Conservation (phyloP, 1,140 invertebrate species). For the Hylyphantes graminicola region DNA sequence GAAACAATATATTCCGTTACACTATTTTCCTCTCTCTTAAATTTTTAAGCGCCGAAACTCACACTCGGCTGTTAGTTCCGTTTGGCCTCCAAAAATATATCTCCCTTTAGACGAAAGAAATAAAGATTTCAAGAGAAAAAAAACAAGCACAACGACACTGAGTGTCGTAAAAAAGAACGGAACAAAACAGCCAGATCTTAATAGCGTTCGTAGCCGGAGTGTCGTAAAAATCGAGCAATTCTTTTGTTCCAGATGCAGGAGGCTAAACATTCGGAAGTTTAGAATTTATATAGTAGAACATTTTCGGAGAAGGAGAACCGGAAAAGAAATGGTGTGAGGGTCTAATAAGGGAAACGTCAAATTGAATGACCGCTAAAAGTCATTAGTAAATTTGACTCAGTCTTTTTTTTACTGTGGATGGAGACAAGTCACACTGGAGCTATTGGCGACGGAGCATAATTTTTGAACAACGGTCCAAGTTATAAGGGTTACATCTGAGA, state of each 20-base stretch:
- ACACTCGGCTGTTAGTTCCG: slow-evolving; percentile 29
- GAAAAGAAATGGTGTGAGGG: too few species aligned
- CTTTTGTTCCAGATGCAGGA: slow-evolving; percentile 41
- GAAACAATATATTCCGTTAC: background rate
- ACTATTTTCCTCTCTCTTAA: slow-evolving; percentile 15
- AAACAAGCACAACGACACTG: slow-evolving; percentile 17
- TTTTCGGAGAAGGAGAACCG: too few species aligned
- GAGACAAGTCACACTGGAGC: too few species aligned
- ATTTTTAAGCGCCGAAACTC: slow-evolving; percentile 22
- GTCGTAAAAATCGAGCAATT: slow-evolving; percentile 43
- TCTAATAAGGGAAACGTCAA: too few species aligned
- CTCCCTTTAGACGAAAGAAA: background rate
- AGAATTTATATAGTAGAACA: slow-evolving; percentile 15
- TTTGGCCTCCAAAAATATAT: slow-evolving; percentile 41
- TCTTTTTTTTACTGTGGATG: too few species aligned
- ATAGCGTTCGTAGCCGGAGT: slow-evolving; percentile 12
- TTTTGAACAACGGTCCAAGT: too few species aligned
- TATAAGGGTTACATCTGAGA: too few species aligned
- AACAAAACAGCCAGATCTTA: slow-evolving; percentile 35
- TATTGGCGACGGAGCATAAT: too few species aligned
- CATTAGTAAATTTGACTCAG: too few species aligned
- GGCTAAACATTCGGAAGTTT: slow-evolving; percentile 22
- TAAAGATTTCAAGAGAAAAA: slow-evolving; percentile 19
- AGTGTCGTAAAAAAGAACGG: slow-evolving; percentile 32
- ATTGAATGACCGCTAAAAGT: too few species aligned